These are phyloP conservation scores for Pollenia labialis DNA, from an alignment of 2,888 invertebrate species.

Conservation along the genomic window DNA sequence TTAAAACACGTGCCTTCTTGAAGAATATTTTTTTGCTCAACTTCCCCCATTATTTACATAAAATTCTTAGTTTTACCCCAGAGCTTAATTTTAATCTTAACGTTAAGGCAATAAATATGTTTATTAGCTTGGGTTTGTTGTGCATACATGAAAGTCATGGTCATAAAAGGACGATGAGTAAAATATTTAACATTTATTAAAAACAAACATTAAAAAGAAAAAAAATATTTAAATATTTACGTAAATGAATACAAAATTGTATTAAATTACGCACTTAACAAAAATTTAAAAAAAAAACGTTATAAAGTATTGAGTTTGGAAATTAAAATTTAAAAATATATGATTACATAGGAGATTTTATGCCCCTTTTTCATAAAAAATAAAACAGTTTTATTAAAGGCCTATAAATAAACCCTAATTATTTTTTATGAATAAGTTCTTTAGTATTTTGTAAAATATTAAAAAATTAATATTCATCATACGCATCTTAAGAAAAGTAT, in stretches of 20 bases:
- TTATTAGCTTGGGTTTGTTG: slow-evolving; percentile 38
- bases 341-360: too few relatives aligned
- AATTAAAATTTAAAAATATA: background rate
- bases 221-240: background rate
- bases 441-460: background rate
- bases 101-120: slow-evolving; percentile 47
- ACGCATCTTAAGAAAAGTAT: background rate
- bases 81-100: slow-evolving; percentile 24
- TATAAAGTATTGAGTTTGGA: background rate
- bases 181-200: slow-evolving; percentile 58
- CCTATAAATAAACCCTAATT: too few relatives aligned
- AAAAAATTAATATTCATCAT: slow-evolving; percentile 16
- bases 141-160: background rate
- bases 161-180: background rate
- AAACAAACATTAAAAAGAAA: background rate
- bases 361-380: too few relatives aligned
- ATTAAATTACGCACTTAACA: background rate
- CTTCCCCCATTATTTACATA: background rate
- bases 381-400: too few relatives aligned
- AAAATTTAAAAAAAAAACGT: slow-evolving; percentile 5
- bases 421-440: too few relatives aligned
- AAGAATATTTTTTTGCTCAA: too few relatives aligned
- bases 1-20: too few relatives aligned
- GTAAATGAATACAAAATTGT: background rate
- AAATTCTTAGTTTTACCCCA: slow-evolving; percentile 14